These are phyloP conservation scores for Malthinus flaveolus DNA, from an alignment of 2,888 invertebrate genomes.

Conservation along the genomic window DNA sequence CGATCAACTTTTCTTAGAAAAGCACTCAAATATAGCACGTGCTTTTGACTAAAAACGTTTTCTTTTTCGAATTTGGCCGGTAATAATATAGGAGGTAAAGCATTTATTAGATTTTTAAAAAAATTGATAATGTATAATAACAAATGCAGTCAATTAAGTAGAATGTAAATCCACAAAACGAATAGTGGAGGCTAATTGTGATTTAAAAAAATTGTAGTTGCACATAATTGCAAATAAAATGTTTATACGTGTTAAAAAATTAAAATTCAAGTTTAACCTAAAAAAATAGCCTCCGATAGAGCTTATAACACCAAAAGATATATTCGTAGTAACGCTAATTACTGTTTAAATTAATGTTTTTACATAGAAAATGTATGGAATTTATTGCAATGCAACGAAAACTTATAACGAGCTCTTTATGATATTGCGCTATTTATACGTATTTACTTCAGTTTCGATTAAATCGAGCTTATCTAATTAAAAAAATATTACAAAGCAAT, in stretches of 20 bases:
- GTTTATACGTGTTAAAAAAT: background rate
- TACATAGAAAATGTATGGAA: slow-evolving; percentile 14
- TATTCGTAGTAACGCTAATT: slow-evolving; percentile 16
- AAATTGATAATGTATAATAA: background rate
- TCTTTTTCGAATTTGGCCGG: no score
- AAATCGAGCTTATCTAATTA: background rate
- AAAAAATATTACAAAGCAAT: background rate
- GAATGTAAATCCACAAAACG: slow-evolving; percentile 23
- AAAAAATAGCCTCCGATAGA: slow-evolving; percentile 19
- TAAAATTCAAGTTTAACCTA: background rate
- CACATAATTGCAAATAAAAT: background rate
- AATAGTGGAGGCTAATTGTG: slow-evolving; percentile 10
- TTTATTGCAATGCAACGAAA: slow-evolving; percentile 24
- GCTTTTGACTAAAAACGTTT: no score
- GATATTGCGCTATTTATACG: no score
- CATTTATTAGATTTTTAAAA: slow-evolving; percentile 1
- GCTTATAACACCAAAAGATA: slow-evolving; percentile 25
- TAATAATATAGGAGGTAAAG: background rate
- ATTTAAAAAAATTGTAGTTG: background rate
- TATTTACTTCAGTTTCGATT: background rate
- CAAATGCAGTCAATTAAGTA: slow-evolving; percentile 28
- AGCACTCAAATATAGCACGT: no score
- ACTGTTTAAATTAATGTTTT: slow-evolving; percentile 15
- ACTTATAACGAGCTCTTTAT: background rate
- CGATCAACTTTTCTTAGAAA: no score